Evolutionary conservation across 2,113 vertebrate species (phyloP), one percentile per base, ranked within the genome.

Genomic region (Brachypteracias leptosomus): DNA sequence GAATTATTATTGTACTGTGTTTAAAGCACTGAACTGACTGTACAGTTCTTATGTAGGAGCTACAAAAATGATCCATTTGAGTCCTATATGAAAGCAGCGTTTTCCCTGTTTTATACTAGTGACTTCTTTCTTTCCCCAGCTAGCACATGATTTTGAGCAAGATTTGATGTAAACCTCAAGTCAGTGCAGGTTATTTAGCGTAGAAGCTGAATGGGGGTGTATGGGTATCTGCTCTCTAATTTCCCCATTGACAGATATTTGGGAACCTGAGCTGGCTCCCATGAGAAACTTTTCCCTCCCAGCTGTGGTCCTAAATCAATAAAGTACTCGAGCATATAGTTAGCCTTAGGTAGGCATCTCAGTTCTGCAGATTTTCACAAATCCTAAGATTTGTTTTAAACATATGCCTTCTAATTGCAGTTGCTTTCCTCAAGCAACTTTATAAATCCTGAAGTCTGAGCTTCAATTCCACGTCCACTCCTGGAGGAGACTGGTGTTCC

Each of bases 351-450:
- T 68, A 83, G 46, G 10, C 54, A 44, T 31, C 33, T 62, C 25
- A 72, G 20, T 49, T 36, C 49, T 59, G 20, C 24, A 57, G 76
- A 65, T 78, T 85, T 91, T 86, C 61, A 74, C 13, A 66, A 40
- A 68, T 78, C 81, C 52, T 73, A 78, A 78, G 35, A 38, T 75
- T 80, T 63, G 28, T 85, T 83, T 94, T 59, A 79, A 93, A 63
- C 36, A 57, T 61, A 51, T 13, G 33, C 15, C 24, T 93, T 86
- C 66, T 88, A 93, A 76, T 59, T 88, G 46, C 42, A 54, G 26
- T 81, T 92, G 47, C 79, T 96, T 94, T 95, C 76, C 61, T 81
- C 20, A 67, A 94, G 62, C 46, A 82, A 68, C 28, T 89, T 87
- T 78, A 85, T 79, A 91, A 88, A 79, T 91, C 72, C 63, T 80